Evolutionary conservation across 2,888 invertebrate genomes (phyloP), one percentile per base, ranked within the genome.

Genomic region (Drosophila fungiperda): DNA sequence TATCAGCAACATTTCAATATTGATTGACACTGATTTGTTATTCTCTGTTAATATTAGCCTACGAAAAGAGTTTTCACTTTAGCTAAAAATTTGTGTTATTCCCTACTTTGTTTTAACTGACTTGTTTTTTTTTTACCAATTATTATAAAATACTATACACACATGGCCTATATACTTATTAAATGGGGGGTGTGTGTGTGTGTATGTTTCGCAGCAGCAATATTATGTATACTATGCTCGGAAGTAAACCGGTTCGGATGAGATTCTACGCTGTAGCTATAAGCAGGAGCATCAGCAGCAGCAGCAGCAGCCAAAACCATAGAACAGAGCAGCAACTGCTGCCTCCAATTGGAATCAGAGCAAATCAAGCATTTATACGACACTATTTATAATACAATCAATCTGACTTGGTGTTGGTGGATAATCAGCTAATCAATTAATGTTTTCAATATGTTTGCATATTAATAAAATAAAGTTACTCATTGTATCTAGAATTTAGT

Each of bases 241-340:
- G 60, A 76, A 73, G 63, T 67, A 81, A 81, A 81, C 80, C 80
- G 80, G 80, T 81, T 82, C 66, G 26, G 64, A 61, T 32, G 66
- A 63, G 63, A 66, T 55, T 68, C 54, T 32, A 20, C 35, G 58
- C 38, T 58, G 63, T 60, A 70, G 52, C 42, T 68, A 57, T 54
- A 52, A 57, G 55, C 54, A 42, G 55, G 60, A 61, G 42, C 60
- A 59, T 45, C 57, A 45, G 33, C 36, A 40, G 26, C 2, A 26
- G 26, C 2, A 26, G 38, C 26, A 26, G 38, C 59, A 42, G 42
- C 62, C 48, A 42, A 64, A 57, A 48, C 38, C 45, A 61, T 11
- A 61, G 58, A 53, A 50, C 65, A 70, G 59, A 62, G 42, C 32
- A 60, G 26, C 65, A 65, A 73, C 64, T 63, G 67, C 59, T 68